Base-by-base conservation (phyloP, 1,140 invertebrate genomes). In the Drosophila melanica region DNA sequence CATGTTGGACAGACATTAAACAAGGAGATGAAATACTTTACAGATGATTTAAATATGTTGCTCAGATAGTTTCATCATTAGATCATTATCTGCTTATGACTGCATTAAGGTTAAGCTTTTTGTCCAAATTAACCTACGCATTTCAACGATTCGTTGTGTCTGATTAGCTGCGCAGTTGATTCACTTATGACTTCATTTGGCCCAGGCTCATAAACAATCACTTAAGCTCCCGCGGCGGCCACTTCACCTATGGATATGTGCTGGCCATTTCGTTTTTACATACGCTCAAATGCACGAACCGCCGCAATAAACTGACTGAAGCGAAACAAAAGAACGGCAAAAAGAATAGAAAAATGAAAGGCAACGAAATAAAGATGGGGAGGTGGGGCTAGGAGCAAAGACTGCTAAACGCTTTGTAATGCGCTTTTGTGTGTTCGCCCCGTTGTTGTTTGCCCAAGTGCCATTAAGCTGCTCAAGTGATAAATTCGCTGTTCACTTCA, bases 401-500 rank as follows among this genome's bases (percentile, higher is more conserved):
- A 73, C 75, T 76, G 82, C 79, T 89, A 87, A 87, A 82, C 79
- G 68, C 82, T 79, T 81, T 87, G 84, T 86, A 87, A 87, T 79
- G 64, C 82, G 82, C 84, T 87, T 89, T 86, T 86, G 75, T 76
- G 68, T 87, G 69, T 68, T 75, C 45, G 18, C 57, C 12, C 35
- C 27, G 60, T 70, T 54, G 48, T 81, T 64, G 68, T 77, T 82
- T 67, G 53, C 16, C 68, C 79, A 68, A 87, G 82, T 82, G 79
- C 79, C 82, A 87, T 87, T 87, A 87, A 89, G 84, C 84, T 84
- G 79, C 73, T 78, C 79, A 77, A 87, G 84, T 89, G 84, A 87
- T 87, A 87, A 89, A 87, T 87, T 84, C 74, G 79, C 74, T 62
- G 78, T 53, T 70, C 70, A 71, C 79, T 84, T 70, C 58, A 80